phyloP scores from a whole-genome alignment of 2,113 vertebrate genomes.

The Boleophthalmus pectinirostris region DNA sequence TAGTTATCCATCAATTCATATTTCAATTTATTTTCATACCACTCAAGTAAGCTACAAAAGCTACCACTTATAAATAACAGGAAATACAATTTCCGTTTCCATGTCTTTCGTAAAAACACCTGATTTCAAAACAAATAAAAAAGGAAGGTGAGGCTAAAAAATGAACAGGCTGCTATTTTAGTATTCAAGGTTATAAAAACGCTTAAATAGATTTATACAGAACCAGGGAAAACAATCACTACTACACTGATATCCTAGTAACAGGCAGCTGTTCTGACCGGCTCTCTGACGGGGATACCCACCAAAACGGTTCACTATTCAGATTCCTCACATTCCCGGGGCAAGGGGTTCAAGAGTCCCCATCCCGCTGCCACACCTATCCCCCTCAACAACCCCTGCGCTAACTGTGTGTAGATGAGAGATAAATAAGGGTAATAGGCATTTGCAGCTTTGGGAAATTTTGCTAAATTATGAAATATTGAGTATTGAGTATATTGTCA shows the following conservation, averaged over 20 bases:
- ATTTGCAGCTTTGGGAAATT: too few relatives aligned
- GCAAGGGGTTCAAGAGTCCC: conserved; percentile 27
- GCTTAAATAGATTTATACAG: not conserved
- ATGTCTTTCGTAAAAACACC: not conserved
- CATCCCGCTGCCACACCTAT: conserved; percentile 54
- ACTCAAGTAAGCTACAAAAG: not conserved
- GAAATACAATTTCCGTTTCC: not conserved
- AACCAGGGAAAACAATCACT: not conserved
- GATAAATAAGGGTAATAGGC: not conserved
- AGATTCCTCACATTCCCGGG: conserved; percentile 64
- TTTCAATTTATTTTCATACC: not conserved
- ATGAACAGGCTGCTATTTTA: not conserved
- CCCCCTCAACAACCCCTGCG: conserved; percentile 35
- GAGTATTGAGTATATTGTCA: not conserved
- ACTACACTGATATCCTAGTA: not conserved
- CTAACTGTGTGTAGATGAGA: conserved; percentile 7
- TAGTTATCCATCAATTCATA: not conserved
- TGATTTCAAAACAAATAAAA: not conserved
- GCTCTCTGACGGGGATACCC: conserved; percentile 45
- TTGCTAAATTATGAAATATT: too few relatives aligned
- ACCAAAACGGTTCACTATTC: conserved; percentile 40
- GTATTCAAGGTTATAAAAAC: not conserved
- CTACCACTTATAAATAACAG: not conserved
- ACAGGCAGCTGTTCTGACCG: conserved; percentile 29
- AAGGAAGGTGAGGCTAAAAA: not conserved